Evolutionary conservation across 2,888 invertebrate genomes (phyloP).

Genomic region (Stegophylla sp.): DNA sequence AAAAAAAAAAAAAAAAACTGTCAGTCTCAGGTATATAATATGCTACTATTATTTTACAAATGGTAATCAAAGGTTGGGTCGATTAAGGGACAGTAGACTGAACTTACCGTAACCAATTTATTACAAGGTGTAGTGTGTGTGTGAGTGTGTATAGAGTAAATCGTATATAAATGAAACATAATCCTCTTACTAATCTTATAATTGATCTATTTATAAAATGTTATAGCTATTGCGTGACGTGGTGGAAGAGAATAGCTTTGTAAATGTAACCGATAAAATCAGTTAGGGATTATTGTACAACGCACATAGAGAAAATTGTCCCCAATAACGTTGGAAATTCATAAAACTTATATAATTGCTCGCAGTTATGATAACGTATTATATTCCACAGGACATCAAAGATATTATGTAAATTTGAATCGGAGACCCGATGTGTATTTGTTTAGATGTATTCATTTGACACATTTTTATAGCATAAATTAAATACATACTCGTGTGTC

Average conservation of each 20-base stretch:
- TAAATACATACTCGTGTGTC: no score
- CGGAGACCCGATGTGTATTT: no score
- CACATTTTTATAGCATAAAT: no score
- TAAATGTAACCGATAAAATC: slow-evolving; percentile 21
- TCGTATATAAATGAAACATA: slow-evolving; percentile 40
- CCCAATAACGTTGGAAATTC: background rate
- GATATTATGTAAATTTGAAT: no score
- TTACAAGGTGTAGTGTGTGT: background rate
- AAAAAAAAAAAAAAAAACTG: background rate
- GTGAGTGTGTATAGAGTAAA: background rate
- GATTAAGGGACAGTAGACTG: background rate
- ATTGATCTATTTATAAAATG: slow-evolving; percentile 55
- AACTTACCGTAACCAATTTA: slow-evolving; percentile 31
- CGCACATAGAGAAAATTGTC: background rate
- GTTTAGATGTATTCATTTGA: no score
- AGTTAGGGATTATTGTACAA: slow-evolving; percentile 3
- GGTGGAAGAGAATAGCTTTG: slow-evolving; percentile 17
- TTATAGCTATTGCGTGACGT: background rate
- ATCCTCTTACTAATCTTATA: slow-evolving; percentile 53
- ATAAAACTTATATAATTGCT: background rate
- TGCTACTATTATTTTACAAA: no score
- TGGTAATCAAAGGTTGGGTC: background rate
- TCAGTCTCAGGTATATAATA: background rate
- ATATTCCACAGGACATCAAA: no score
- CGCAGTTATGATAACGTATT: background rate